Evolutionary conservation across 2,113 vertebrate genomes (phyloP), one percentile per base, ranked within the genome.

Genomic region (Carlito syrichta): DNA sequence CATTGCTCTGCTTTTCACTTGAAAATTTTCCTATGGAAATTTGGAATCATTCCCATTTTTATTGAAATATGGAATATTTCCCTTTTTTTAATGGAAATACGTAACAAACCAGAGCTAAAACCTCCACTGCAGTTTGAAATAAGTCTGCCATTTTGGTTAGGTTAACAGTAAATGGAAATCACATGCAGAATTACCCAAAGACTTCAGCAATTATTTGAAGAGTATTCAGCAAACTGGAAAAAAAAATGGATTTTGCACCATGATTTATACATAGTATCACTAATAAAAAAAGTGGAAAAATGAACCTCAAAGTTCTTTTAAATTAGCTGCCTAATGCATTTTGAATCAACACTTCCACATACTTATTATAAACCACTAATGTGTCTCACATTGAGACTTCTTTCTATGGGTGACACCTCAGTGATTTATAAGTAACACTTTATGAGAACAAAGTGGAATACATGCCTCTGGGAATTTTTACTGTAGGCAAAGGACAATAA

Each of bases 331-430:
- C 66, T 86, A 76, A 95, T 86, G 71, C 20, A 68, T 89, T 94
- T 94, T 76, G 89, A 96, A 74, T 95, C 94, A 95, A 94, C 2
- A 38, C n/a, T 66, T 95, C 73, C 38, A 78, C 45, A 81, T 79
- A 56, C 38, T 95, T 92, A 85, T 20, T 92, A 54, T n/a, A 94
- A 89, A 71, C 60, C 40, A 88, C 16, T 69, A 63, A 63, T 63
- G 52, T 5, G 7, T 48, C 69, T 95, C 87, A 71, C 19, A 60
- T 2, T 87, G 82, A 87, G 69, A 40, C 38, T 35, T 73, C 77
- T 73, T 92, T 71, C 50, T 87, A 27, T 81, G 52, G 92, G 81
- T 71, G 71, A 84, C 68, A 89, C 48, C 60, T 87, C 32, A 48
- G 23, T 85, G 69, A 82, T 77, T 90, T 89, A 43, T 25, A 93